Conservation (phyloP, 23 tunicate genomes). For the Styela clava region DNA sequence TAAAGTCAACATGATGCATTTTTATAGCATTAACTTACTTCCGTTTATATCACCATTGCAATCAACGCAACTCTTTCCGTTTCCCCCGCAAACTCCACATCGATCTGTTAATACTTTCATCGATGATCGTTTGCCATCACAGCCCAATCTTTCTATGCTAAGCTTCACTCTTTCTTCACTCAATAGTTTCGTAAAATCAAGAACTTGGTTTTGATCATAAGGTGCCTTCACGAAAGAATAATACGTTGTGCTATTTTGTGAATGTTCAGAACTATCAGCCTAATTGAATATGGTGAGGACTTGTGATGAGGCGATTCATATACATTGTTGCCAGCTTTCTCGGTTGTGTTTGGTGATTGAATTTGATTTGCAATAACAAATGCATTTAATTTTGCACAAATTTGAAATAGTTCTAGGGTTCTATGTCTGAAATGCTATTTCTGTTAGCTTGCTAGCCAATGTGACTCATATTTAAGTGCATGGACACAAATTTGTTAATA, state of each 20-base stretch:
- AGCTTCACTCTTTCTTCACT: not conserved
- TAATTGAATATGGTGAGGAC: not conserved
- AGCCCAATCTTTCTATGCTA: slow-evolving; percentile 43
- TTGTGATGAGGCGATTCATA: not conserved
- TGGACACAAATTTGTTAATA: too few relatives aligned
- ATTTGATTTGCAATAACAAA: too few relatives aligned
- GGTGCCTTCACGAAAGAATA: not conserved
- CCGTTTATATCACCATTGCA: slow-evolving; percentile 37
- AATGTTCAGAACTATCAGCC: not conserved
- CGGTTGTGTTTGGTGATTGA: too few relatives aligned
- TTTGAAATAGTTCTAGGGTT: too few relatives aligned
- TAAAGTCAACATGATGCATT: not conserved
- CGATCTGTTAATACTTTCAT: slow-evolving; percentile 21
- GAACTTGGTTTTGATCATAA: not conserved
- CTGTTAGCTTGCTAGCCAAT: too few relatives aligned
- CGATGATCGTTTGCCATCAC: slow-evolving; percentile 43
- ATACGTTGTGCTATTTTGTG: not conserved
- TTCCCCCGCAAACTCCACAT: slow-evolving; percentile 60
- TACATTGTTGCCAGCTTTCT: not conserved
- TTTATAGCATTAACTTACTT: slow-evolving; percentile 28
- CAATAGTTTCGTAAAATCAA: slow-evolving; percentile 1
- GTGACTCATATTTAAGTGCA: too few relatives aligned
- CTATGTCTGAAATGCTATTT: too few relatives aligned
- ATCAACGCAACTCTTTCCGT: slow-evolving; percentile 33
- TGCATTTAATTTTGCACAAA: too few relatives aligned